Base-by-base conservation (phyloP, 2,888 invertebrate genomes). In the Andrena fulva region DNA sequence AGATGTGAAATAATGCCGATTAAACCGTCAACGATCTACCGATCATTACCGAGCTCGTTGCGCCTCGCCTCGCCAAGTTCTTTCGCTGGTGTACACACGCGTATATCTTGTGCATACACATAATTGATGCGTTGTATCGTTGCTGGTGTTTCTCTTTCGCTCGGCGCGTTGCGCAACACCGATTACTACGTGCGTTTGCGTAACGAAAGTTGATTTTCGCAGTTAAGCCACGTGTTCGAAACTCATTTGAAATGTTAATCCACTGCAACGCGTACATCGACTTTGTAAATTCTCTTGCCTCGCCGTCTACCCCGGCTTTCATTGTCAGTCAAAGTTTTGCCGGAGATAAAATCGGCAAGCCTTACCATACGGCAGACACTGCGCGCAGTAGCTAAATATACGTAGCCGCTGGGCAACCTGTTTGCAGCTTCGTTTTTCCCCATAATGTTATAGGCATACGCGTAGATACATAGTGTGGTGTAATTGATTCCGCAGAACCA, bases 1-100 rank as follows among this genome's bases (percentile, higher is more conserved):
- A 86, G 71, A 80, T 80, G 77, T 85, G 86, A 82, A 89, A 84
- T 74, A 86, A 86, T 59, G 24, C 70, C 78, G 86, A 80, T 84
- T 86, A 83, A 75, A 86, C 80, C 83, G 63, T 64, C 60, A 70
- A 64, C 60, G 68, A 60, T 68, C 64, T 29, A 33, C 27, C 73
- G 81, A 85, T 82, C 72, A 66, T 59, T 54, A 50, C 31, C 68
- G 71, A 29, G 52, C 52, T 4, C 33, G 31, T 42, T 24, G 20
- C 24, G 20, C 24, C 24, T 52, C 52, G 52, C 52, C 7, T n/a
- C 54, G 54, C 48, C 68, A 68, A 67, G 48, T 24, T 54, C 48
- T 54, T 54, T 71, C 29, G 52, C 31, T 20, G 4, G 0, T n/a
- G 2, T 52, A 8, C 2, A 52, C 52, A 56, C 16, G 3, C 0